Evolutionary conservation across 2,797 vertebrate genomes (phyloP), one percentile per base, ranked within the genome.

Genomic region (Bovichtus variegatus): DNA sequence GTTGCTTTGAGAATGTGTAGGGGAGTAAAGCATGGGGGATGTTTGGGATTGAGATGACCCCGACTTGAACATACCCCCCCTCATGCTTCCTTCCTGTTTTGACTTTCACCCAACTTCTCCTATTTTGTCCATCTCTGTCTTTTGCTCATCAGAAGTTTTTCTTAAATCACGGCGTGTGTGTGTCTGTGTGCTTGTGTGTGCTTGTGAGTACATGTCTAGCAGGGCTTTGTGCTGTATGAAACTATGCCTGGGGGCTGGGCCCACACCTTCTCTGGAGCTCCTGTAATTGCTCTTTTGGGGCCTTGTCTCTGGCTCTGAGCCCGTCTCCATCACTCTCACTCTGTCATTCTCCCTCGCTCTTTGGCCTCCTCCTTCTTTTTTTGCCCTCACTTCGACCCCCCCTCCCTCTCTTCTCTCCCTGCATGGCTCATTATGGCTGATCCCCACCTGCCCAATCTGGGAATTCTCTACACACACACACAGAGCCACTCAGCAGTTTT

Each of bases 261-360:
- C 88, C 80, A 86, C 88, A 92, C 89, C 89, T 89, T 90, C 89
- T 89, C 87, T 71, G 76, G 83, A 87, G 87, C 88, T 88, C 78
- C 78, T 80, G 79, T 94, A 94, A 95, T 93, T 93, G 92, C 93
- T 93, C 93, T 93, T 89, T 76, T 80, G 89, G 93, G 93, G 88
- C 90, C 78, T 80, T 77, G 85, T 90, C 86, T 87, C 86, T 91
- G 86, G 85, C 91, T 85, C 78, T 9, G 73, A 84, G 86, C 85
- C 87, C 18, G 53, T 89, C 87, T 83, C 90, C 85, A 84, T 90
- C 89, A 87, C 79, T 87, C 84, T 87, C 78, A 74, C 81, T 82
- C 78, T 68, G 74, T 85, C 80, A 62, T 67, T 76, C 77, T 80
- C 62, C 23, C 43, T 70, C 16, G 46, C 72, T 83, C 82, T 87